Evolutionary conservation across 2,113 vertebrate species (phyloP), one percentile per base, ranked within the genome.

Genomic region (Cairina moschata): DNA sequence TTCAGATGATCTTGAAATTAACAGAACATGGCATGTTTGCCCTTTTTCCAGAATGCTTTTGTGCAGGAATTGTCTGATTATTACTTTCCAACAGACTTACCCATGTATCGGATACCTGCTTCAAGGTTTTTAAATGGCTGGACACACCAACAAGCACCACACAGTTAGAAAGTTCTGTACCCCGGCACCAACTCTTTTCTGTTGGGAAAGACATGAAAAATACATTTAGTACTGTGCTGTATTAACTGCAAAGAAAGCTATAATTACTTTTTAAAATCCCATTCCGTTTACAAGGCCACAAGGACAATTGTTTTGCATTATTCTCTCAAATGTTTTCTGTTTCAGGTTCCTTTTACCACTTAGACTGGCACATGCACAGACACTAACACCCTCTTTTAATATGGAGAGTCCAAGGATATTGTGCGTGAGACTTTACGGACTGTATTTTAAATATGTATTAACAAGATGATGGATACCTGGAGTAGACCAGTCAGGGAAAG

Each of bases 381-480:
- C 11, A 20, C 54, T 80, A 76, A 67, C 48, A 76, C 18, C 29
- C 76, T 50, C 31, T 77, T 91, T 77, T 38, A 69, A 38, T 32
- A 84, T 7, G 23, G 73, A 85, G 44, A 38, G 48, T 34, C 67
- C 66, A 82, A 91, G 71, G 71, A 66, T n/a, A 55, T 38, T 42
- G 50, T 34, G 54, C 56, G 36, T 63, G 69, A 94, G 31, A 44
- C 63, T 82, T 85, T 50, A 22, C 2, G 36, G 77, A 71, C 36
- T 89, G 77, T 74, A 69, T 91, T 95, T 93, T 94, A 94, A 85
- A 92, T 89, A 69, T 52, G 67, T 46, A 94, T 94, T 92, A 93
- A 89, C 74, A 69, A 48, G 90, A 79, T 79, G 92, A 93, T 0
- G 1, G 59, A 77, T 86, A 86, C 65, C 73, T 34, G 68, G 83